Evolutionary conservation across 1,140 invertebrate species (phyloP).

Genomic region (Caenorhabditis briggsae): DNA sequence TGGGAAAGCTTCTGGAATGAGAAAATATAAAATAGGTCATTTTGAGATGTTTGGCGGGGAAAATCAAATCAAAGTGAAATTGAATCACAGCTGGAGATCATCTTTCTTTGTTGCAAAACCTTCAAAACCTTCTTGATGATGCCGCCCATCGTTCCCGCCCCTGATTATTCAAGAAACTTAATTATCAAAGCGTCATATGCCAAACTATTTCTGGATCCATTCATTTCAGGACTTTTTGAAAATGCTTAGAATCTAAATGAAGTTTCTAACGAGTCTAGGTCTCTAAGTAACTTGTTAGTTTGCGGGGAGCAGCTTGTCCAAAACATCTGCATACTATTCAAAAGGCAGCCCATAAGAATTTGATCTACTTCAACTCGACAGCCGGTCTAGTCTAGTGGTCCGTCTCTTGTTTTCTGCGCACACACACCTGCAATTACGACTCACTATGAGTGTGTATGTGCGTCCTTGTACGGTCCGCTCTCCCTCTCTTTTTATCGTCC

Average conservation of each 20-base stretch:
- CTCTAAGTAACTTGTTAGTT: too few relatives aligned
- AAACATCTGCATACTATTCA: too few relatives aligned
- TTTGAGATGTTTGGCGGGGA: slow-evolving; percentile 16
- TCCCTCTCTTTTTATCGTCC: background rate
- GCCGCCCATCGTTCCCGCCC: background rate
- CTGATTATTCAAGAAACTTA: slow-evolving; percentile 19
- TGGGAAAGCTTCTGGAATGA: background rate
- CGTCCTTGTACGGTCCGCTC: slow-evolving; percentile 44
- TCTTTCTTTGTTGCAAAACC: slow-evolving; percentile 9
- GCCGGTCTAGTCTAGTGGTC: background rate
- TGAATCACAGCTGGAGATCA: slow-evolving; percentile 46
- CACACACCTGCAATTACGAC: slow-evolving; percentile 53
- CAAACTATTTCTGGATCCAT: too few relatives aligned
- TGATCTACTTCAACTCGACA: background rate
- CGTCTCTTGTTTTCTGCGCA: slow-evolving; percentile 16
- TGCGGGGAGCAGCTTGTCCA: too few relatives aligned
- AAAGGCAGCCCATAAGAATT: background rate
- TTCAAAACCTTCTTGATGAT: too few relatives aligned
- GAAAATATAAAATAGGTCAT: slow-evolving; percentile 41
- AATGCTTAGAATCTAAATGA: too few relatives aligned
- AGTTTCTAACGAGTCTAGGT: too few relatives aligned
- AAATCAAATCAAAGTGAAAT: slow-evolving; percentile 48
- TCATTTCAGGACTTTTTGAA: too few relatives aligned
- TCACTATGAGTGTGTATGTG: slow-evolving; percentile 7
- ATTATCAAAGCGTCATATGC: background rate